Evolutionary conservation across 2,797 vertebrate species (phyloP), one percentile per base, ranked within the genome.

Genomic region (Gastrophryne carolinensis): DNA sequence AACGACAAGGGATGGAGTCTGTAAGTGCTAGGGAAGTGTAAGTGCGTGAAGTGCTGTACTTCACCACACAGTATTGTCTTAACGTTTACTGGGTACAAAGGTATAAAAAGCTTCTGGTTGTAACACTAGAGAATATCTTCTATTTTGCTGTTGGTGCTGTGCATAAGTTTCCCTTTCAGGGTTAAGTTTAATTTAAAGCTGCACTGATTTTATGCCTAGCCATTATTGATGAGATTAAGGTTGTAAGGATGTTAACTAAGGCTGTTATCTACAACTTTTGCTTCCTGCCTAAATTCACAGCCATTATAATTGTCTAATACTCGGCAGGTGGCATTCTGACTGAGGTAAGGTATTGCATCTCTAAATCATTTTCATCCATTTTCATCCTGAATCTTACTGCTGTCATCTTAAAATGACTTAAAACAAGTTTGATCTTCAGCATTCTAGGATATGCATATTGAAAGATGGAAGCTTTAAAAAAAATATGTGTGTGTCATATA

Each of bases 221-320:
- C n/a, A n/a, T 73, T 73, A 73, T 73, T 65, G 61, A 64, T 73
- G 61, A 65, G 52, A 66, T 74, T 65, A 58, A 57, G 61, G 35
- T 56, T 73, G 29, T 35, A 41, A 41, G 47, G 52, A 52, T 64
- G 30, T 37, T 63, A 41, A 56, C 50, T 56, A 21, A 65, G 50
- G 50, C 26, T 57, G 61, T 47, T 74, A 74, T 34, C 35, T 74
- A 35, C 52, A 64, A 56, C 50, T 35, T 67, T 67, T 37, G 30
- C 41, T 75, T 52, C 52, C 52, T 66, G 37, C 58, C 21, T 66
- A 58, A 49, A 58, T 58, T 74, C 27, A 23, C 23, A 50, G 63
- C 10, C 63, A 21, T 67, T 53, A 32, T 67, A 67, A 75, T 60
- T 75, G 72, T 50, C 53, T 30, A 60, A 27, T 61, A 67, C 72